Percentiles rank a stretch among this genome's conserved stretches.
These are phyloP conservation scores for Holacanthella duospinosa DNA, from an alignment of 2,888 invertebrate genomes.

Conservation along the genomic window DNA sequence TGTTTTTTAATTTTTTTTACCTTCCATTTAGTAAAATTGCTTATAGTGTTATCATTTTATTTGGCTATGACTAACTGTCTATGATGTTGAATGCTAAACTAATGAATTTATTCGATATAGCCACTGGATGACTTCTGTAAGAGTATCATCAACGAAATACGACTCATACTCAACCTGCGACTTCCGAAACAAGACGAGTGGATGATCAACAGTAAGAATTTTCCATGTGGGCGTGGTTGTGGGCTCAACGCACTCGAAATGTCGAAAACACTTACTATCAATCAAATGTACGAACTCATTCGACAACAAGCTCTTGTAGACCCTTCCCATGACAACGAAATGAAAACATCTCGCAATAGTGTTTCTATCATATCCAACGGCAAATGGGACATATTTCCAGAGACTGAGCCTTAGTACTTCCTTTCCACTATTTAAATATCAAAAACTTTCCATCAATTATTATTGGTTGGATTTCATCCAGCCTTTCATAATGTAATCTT, in stretches of 20 bases:
- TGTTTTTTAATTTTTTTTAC: no score
- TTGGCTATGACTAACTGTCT: no score
- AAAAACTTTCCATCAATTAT: no score
- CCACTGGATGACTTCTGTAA: conserved; percentile 31
- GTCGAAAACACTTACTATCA: background rate
- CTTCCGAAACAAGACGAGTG: background rate
- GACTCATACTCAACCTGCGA: background rate
- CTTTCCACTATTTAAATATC: no score
- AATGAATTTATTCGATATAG: conserved; percentile 12
- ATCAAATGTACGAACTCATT: background rate
- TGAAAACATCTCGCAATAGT: background rate
- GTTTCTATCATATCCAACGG: background rate
- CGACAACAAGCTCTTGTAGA: background rate
- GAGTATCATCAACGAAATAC: conserved; percentile 25
- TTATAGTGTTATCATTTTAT: no score
- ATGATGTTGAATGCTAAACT: no score
- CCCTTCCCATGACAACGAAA: background rate
- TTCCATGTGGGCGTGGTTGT: background rate
- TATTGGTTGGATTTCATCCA: no score
- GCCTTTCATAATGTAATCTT: no score
- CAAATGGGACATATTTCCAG: background rate
- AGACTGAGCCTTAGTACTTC: no score
- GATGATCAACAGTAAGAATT: background rate
- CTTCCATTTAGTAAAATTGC: no score
- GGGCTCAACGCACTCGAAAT: background rate